phyloP scores from a whole-genome alignment of 2,113 vertebrate genomes.

The Corynorhinus townsendii region DNA sequence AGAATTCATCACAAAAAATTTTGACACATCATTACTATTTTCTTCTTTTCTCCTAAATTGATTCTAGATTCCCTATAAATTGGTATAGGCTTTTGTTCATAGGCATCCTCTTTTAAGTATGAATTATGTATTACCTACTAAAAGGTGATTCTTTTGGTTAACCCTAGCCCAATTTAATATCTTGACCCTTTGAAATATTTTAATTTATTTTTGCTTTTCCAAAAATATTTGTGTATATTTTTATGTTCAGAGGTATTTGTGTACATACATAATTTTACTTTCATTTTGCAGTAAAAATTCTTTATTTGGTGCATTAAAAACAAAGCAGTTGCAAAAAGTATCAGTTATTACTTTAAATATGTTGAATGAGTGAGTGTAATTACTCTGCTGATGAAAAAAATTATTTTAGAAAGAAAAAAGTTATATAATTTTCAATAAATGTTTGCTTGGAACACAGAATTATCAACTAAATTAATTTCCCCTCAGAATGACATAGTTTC shows the following conservation, averaged over 20 bases:
- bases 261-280: background rate
- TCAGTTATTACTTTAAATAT: background rate
- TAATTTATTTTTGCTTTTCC: background rate
- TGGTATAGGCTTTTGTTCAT: background rate
- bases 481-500: background rate
- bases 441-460: background rate
- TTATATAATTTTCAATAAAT: background rate
- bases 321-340: background rate
- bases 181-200: background rate
- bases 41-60: background rate
- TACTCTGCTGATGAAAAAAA: background rate
- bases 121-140: background rate
- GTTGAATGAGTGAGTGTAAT: background rate
- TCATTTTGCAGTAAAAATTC: background rate
- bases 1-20: background rate
- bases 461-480: background rate
- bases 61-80: background rate
- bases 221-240: background rate
- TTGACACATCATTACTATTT: background rate
- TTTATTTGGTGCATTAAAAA: background rate
- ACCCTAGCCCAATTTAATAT: background rate
- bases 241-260: background rate
- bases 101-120: background rate
- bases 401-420: background rate
- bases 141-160: background rate